These are phyloP conservation scores for Cerastis leucographa DNA, from an alignment of 2,888 invertebrate species.

Conservation along the genomic window DNA sequence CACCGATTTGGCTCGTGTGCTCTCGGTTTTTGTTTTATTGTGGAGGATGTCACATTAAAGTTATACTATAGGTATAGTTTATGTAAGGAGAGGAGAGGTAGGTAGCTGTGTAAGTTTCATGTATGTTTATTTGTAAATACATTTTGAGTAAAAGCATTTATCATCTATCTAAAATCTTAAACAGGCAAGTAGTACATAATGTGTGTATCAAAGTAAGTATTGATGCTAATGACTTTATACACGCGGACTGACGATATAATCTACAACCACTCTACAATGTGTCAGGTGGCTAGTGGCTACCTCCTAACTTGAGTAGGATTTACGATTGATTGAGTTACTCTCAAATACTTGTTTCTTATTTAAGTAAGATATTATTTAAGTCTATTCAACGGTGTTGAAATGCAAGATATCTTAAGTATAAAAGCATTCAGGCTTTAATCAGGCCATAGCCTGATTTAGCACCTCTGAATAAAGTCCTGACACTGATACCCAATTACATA, in stretches of 20 bases:
- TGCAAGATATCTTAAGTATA: not conserved
- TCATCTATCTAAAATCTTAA: not conserved
- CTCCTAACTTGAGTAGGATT: constrained; percentile 2
- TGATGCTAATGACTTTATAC: constrained; percentile 16
- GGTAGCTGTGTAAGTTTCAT: not conserved
- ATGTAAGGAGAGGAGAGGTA: not conserved
- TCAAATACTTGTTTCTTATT: not conserved
- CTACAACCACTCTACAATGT: constrained; percentile 10
- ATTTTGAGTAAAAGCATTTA: not conserved
- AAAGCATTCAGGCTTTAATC: no score
- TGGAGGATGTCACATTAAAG: not conserved
- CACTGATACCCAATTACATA: not conserved
- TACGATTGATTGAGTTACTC: constrained; percentile 11
- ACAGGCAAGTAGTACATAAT: not conserved
- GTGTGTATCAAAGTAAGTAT: not conserved
- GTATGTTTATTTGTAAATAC: not conserved
- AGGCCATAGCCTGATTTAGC: not conserved
- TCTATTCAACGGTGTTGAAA: no score
- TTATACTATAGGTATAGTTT: not conserved
- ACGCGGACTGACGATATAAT: not conserved
- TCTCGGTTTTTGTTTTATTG: not conserved
- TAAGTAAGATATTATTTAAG: no score
- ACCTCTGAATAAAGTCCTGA: not conserved
- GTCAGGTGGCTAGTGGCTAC: constrained; percentile 23
- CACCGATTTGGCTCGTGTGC: not conserved